phyloP scores from a whole-genome alignment of 2,797 vertebrate genomes.

The Galaxias olidus region DNA sequence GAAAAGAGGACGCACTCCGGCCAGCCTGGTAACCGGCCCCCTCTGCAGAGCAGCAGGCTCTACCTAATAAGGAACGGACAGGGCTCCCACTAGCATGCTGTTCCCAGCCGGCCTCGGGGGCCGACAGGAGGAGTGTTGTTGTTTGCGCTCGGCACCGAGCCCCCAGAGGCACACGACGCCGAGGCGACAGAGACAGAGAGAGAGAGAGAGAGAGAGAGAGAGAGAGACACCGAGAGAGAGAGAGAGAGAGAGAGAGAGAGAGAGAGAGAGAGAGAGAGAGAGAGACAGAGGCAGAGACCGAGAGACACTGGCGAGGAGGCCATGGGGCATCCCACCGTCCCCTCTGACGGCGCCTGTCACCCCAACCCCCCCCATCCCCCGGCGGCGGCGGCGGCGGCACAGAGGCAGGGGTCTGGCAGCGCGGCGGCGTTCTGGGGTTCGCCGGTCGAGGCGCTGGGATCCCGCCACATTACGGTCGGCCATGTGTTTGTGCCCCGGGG shows the following conservation, averaged over 20 bases:
- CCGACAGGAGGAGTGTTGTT: conserved; percentile 44
- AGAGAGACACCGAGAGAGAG: conserved; percentile 27
- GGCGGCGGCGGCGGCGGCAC: conserved; percentile 52
- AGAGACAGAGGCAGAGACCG: conserved; percentile 24
- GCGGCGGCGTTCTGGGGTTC: conserved; percentile 52
- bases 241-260: conserved; percentile 26
- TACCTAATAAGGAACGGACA: conserved; percentile 51
- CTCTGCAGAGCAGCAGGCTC: conserved; percentile 4
- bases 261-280: conserved; percentile 27
- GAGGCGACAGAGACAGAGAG: conserved; percentile 10
- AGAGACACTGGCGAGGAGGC: conserved; percentile 42
- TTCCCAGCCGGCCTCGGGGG: conserved; percentile 48
- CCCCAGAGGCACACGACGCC: conserved; percentile 34
- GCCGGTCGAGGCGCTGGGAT: conserved; percentile 71
- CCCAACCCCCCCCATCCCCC: no score
- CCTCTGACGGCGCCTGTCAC: conserved; percentile 57
- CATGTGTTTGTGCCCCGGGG: conserved; percentile 81
- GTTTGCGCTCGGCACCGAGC: conserved; percentile 53
- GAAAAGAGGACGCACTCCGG: no score
- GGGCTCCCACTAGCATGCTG: conserved; percentile 36
- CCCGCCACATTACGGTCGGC: conserved; percentile 78
- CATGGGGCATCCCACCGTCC: conserved; percentile 67
- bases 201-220: conserved; percentile 25
- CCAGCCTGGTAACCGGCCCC: no score
- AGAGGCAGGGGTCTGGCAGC: conserved; percentile 51